Percentiles rank a stretch among this genome's conserved stretches.
Conservation (phyloP, 2,797 vertebrate species). For the Sebastes minor region DNA sequence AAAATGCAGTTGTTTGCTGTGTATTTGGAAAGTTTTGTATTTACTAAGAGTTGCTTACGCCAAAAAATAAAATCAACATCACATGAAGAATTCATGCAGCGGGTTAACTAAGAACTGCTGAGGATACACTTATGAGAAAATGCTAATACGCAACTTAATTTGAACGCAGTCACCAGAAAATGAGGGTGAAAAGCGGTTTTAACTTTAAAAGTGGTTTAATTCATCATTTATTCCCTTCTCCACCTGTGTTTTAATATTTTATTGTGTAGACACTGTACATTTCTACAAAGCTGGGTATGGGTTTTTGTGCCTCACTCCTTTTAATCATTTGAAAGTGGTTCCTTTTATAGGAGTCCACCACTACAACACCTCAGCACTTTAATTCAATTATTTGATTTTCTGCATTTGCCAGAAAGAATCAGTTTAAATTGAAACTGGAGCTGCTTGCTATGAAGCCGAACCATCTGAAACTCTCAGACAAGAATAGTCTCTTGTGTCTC, state of each 20-base stretch:
- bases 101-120: slow-evolving; percentile 7
- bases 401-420: slow-evolving; percentile 2
- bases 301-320: neutral
- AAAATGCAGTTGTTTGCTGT: neutral
- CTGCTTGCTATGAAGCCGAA: neutral
- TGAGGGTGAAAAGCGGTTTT: neutral
- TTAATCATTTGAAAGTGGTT: slow-evolving; percentile 16
- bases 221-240: slow-evolving; percentile 1
- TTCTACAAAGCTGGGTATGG: slow-evolving; percentile 4
- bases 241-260: neutral
- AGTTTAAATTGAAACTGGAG: slow-evolving; percentile 8
- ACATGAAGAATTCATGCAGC: slow-evolving; percentile 27
- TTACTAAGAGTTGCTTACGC: neutral
- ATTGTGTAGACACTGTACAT: neutral
- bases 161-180: slow-evolving; percentile 3
- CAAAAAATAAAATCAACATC: neutral
- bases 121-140: slow-evolving; percentile 12
- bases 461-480: neutral
- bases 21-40: neutral
- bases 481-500: neutral
- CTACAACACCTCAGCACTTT: neutral
- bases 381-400: slow-evolving; percentile 21
- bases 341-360: neutral
- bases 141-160: slow-evolving; percentile 6
- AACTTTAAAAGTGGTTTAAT: neutral